Evolutionary conservation across 2,797 vertebrate species (phyloP).

Genomic region (Agapornis canus): DNA sequence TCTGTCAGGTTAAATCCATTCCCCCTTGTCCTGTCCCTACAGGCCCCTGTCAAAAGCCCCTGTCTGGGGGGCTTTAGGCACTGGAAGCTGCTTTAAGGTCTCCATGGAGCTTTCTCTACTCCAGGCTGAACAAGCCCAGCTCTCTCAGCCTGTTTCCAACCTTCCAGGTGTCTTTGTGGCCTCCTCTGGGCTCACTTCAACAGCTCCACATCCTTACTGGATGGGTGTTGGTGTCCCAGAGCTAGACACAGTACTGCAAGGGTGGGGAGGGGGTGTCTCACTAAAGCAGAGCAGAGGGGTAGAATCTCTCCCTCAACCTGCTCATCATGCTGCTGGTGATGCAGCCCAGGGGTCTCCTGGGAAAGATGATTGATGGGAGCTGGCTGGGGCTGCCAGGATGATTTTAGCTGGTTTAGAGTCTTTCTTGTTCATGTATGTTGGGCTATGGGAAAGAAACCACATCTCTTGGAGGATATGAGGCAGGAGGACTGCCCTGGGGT

Average conservation of each 20-base stretch:
- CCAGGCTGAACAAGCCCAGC: not conserved
- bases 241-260: not conserved
- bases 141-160: not conserved
- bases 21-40: not conserved
- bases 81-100: not conserved
- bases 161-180: not conserved
- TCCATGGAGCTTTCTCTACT: not conserved
- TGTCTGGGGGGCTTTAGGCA: not conserved
- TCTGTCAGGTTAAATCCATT: not conserved
- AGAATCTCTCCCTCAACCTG: not conserved
- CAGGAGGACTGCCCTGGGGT: not conserved
- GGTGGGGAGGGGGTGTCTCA: not conserved
- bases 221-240: not conserved
- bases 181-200: not conserved
- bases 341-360: not conserved
- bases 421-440: fast-evolving
- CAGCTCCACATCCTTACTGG: not conserved
- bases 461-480: fast-evolving
- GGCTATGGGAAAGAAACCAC: not conserved
- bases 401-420: not conserved
- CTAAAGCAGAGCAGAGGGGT: not conserved
- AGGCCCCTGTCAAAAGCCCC: not conserved
- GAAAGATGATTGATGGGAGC: not conserved
- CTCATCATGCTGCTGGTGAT: not conserved
- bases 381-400: not conserved